Conservation (phyloP, 2,797 vertebrate species). For the Epinephelus awoara region DNA sequence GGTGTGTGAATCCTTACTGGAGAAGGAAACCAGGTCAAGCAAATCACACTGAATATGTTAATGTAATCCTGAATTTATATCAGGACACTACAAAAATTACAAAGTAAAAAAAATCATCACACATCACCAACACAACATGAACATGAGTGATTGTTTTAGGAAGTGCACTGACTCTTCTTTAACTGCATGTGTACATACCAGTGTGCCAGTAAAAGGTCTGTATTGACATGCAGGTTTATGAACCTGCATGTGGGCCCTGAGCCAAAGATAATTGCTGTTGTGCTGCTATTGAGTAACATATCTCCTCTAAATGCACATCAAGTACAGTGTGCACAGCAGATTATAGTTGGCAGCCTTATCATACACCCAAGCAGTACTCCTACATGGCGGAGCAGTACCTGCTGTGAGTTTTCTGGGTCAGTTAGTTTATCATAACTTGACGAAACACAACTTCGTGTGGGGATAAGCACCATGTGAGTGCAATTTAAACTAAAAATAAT, state of each 20-base stretch:
- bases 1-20: not conserved
- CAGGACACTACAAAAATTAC: too few species aligned
- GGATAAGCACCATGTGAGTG: not conserved
- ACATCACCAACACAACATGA: too few species aligned
- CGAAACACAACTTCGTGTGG: not conserved
- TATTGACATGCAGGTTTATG: conserved; percentile 8
- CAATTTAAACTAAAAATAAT: not conserved
- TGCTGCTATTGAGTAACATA: too few species aligned
- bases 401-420: not conserved
- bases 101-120: too few species aligned
- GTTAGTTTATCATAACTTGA: not conserved
- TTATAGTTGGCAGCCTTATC: not conserved
- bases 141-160: too few species aligned
- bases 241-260: not conserved
- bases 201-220: not conserved
- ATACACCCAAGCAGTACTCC: not conserved
- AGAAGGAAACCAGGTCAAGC: not conserved
- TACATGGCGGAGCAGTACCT: not conserved
- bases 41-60: not conserved
- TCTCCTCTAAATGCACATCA: not conserved
- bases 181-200: not conserved
- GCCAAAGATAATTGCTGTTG: not conserved
- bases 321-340: not conserved
- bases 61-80: too few species aligned
- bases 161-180: conserved; percentile 4